These are phyloP conservation scores for Podilymbus podiceps DNA, from an alignment of 2,113 vertebrate species.

Conservation along the genomic window DNA sequence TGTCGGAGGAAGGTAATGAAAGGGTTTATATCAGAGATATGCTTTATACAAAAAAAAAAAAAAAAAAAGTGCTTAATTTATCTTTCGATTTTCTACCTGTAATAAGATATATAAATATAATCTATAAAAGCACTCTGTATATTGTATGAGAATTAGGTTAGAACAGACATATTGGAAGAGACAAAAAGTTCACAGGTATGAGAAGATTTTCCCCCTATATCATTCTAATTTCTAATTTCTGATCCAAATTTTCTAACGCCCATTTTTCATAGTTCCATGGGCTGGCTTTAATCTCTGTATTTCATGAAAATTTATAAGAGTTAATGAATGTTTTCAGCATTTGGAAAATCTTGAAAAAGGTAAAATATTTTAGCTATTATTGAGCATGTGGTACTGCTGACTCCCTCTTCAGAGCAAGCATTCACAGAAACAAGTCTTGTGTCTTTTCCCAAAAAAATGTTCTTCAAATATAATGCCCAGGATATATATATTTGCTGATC, in stretches of 20 bases:
- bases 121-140: neutral
- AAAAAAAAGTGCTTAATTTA: neutral
- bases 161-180: neutral
- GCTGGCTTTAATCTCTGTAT: neutral
- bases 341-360: neutral
- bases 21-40: neutral
- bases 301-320: neutral
- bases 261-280: neutral
- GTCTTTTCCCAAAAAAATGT: neutral
- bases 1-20: neutral
- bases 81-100: neutral
- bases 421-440: neutral
- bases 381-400: neutral
- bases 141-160: neutral
- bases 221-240: neutral
- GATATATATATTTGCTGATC: neutral
- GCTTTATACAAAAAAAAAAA: too few species aligned
- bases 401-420: neutral
- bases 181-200: neutral
- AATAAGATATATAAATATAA: neutral
- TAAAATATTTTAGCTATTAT: neutral
- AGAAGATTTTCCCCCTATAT: neutral
- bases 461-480: neutral
- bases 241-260: neutral
- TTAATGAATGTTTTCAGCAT: neutral